Conservation (phyloP, 2,888 invertebrate species). For the Tetranychus truncatus region DNA sequence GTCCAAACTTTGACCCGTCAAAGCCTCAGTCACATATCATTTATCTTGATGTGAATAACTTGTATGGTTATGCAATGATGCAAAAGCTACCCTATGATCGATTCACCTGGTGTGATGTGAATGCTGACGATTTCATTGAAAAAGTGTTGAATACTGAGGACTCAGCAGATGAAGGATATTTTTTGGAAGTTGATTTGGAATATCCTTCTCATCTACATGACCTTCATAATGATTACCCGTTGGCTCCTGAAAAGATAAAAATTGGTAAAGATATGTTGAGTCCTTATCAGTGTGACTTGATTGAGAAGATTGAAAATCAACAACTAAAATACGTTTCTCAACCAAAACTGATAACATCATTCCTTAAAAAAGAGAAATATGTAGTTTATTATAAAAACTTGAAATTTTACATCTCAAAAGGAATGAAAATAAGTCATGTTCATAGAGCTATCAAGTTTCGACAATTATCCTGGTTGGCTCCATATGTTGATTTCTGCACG, state of each 20-base stretch:
- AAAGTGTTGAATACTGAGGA: too few species aligned
- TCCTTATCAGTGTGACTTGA: not conserved
- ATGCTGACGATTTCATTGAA: too few species aligned
- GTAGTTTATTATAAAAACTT: not conserved
- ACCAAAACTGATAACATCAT: slow-evolving; percentile 18
- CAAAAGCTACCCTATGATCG: slow-evolving; percentile 14
- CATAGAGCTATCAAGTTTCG: not conserved
- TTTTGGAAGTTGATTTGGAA: slow-evolving; percentile 8
- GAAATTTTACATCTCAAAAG: not conserved
- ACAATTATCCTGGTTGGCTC: slow-evolving; percentile 24
- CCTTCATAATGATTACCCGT: slow-evolving; percentile 5
- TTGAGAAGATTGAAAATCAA: not conserved
- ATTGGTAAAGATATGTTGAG: not conserved
- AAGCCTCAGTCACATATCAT: not conserved
- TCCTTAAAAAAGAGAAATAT: slow-evolving; percentile 21
- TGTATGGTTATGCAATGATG: not conserved
- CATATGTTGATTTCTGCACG: slow-evolving; percentile 25
- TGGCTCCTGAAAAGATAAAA: slow-evolving; percentile 1
- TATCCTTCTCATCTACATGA: not conserved
- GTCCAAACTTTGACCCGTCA: not conserved
- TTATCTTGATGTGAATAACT: slow-evolving; percentile 13
- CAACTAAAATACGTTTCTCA: not conserved
- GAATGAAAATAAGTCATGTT: not conserved
- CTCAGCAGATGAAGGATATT: not conserved
- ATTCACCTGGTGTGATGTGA: slow-evolving; percentile 14